Base-by-base conservation (phyloP, 2,113 vertebrate genomes). In the Macquaria ambigua region DNA sequence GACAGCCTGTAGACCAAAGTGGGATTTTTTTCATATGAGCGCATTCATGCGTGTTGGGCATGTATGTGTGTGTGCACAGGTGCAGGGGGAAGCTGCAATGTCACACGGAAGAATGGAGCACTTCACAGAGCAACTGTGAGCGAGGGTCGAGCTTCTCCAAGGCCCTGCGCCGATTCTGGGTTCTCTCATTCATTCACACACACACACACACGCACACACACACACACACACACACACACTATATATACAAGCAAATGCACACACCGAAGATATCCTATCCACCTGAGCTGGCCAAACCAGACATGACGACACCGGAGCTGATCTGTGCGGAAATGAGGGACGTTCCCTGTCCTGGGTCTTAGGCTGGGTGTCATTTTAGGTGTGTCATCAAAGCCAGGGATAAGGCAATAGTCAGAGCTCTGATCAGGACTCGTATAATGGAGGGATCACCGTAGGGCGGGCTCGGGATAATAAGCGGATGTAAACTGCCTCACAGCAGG, bases 401-500 rank as follows among this genome's bases (percentile, higher is more conserved):
- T 82, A 67, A 83, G 50, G 77, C 78, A 77, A 77, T 53, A 89
- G 61, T 78, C 83, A 58, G 62, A 75, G 68, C 74, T 56, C 83
- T 75, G 86, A 82, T 83, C 73, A 76, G 41, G 83, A 78, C 68
- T 79, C 20, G 10, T 50, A 52, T 88, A 88, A 92, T 66, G 41
- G 77, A 73, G 21, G 8, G 74, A 87, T 88, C 82, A 88, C 85
- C 89, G 85, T 31, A 21, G 87, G 89, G 81, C 53, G 34, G 9
- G 31, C 37, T 69, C 6, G 2, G 81, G 85, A 87, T 92, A 94
- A 93, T 89, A 88, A 88, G 84, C 79, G 76, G 91, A 92, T 90
- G 79, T 86, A 86, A 90, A 90, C 77, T 81, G 87, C 87, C 87
- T 83, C 87, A 90, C 86, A 93, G 85, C 84, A 77, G 84, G 90